A percentile compares a stretch with the other conserved stretches of the same genome.
Conservation (phyloP, 2,888 invertebrate species). For the Agapetus fuscipes region DNA sequence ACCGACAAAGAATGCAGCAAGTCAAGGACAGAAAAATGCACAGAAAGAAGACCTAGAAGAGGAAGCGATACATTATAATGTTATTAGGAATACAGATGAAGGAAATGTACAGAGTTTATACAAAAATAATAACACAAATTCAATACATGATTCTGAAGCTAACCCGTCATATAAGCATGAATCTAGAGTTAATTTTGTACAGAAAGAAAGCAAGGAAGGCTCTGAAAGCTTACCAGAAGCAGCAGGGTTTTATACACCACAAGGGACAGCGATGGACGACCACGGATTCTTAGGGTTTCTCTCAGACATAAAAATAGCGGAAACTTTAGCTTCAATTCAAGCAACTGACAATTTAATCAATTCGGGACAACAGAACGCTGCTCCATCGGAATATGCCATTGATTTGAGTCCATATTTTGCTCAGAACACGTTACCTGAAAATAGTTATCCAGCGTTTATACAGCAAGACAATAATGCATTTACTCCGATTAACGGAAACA, state of each 20-base stretch:
- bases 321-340: slow-evolving; percentile 48
- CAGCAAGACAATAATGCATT: slow-evolving; percentile 30
- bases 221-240: slow-evolving; percentile 5
- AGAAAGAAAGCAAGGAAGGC: slow-evolving; percentile 31
- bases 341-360: slow-evolving; percentile 41
- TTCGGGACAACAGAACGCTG: slow-evolving; percentile 24
- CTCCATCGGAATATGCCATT: slow-evolving; percentile 26
- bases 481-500: slow-evolving; percentile 32
- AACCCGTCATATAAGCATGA: slow-evolving; percentile 7
- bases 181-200: slow-evolving; percentile 6
- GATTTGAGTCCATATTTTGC: slow-evolving; percentile 28
- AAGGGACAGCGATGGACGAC: slow-evolving; percentile 36
- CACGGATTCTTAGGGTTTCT: slow-evolving; percentile 48
- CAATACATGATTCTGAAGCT: slow-evolving; percentile 22
- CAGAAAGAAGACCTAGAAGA: slow-evolving; percentile 6
- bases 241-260: slow-evolving; percentile 30
- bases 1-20: slow-evolving; percentile 28
- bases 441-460: slow-evolving; percentile 27
- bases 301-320: slow-evolving; percentile 53
- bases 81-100: slow-evolving; percentile 37
- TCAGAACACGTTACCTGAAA: slow-evolving; percentile 28
- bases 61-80: slow-evolving; percentile 27
- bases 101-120: slow-evolving; percentile 26
- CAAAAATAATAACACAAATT: slow-evolving; percentile 22
- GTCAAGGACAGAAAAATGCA: slow-evolving; percentile 13